phyloP scores from a whole-genome alignment of 2,888 invertebrate genomes.

The Coleophora flavipennella region DNA sequence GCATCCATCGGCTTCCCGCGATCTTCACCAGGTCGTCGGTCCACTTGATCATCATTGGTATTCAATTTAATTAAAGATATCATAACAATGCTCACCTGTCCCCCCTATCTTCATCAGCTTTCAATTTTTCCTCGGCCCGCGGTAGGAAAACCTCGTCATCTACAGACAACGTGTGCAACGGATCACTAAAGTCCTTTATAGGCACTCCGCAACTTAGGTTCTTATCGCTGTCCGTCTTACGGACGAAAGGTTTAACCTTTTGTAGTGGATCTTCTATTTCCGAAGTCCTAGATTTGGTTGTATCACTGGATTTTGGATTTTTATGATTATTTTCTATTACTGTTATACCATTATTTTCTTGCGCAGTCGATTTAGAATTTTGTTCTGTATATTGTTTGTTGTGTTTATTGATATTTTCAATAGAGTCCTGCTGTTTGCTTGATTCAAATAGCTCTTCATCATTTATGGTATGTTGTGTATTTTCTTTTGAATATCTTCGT shows the following conservation, averaged over 20 bases:
- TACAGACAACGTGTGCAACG: conserved; percentile 73
- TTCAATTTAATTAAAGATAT: too few species aligned
- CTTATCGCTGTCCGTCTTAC: conserved; percentile 51
- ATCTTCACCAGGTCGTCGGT: too few species aligned
- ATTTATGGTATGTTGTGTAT: too few species aligned
- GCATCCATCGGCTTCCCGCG: too few species aligned
- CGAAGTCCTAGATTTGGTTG: conserved; percentile 1
- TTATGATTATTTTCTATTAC: conserved; percentile 9
- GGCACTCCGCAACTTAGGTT: conserved; percentile 63
- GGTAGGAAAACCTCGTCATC: conserved; percentile 64
- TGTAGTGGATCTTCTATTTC: conserved; percentile 32
- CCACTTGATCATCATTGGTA: too few species aligned
- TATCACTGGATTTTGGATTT: conserved; percentile 6
- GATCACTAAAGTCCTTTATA: conserved; percentile 87
- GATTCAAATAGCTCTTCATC: too few species aligned
- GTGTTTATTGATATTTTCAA: not conserved
- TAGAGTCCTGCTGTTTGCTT: not conserved
- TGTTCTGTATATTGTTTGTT: too few species aligned
- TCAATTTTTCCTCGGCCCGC: conserved; percentile 47
- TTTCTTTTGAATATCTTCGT: not conserved
- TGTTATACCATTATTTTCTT: not conserved
- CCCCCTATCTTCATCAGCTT: conserved; percentile 45
- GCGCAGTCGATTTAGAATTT: not conserved
- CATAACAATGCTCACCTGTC: conserved; percentile 38
- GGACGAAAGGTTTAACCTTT: conserved; percentile 31